Conservation (phyloP, 1,140 invertebrate genomes). For the Acyrthosiphon pisum region DNA sequence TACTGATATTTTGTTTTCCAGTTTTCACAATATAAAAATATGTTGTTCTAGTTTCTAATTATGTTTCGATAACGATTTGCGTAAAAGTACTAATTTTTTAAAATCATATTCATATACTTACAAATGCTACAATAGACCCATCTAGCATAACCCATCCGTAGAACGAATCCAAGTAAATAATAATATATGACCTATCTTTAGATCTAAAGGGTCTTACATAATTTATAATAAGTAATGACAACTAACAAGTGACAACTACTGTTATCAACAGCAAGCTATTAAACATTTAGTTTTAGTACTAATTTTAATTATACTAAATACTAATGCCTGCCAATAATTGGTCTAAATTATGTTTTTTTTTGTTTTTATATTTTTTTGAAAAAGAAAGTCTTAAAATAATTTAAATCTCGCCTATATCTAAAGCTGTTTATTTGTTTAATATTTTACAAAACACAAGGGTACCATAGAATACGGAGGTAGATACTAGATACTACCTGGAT, state of each 20-base stretch:
- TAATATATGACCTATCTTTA: neutral
- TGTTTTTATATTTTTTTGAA: neutral
- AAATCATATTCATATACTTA: neutral
- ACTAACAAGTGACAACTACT: neutral
- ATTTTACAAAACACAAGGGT: no score
- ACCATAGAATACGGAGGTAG: no score
- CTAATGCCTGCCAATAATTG: neutral
- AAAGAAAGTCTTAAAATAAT: neutral
- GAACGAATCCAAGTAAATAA: neutral
- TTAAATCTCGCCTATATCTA: neutral
- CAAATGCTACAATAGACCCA: neutral
- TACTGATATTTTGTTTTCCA: neutral
- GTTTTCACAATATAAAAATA: neutral
- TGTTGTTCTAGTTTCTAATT: neutral
- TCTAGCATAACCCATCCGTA: neutral
- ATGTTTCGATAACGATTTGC: neutral
- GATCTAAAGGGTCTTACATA: no score
- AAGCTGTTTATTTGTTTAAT: neutral
- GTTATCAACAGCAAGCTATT: neutral
- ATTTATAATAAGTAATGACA: neutral
- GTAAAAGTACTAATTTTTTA: neutral
- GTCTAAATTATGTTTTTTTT: neutral
- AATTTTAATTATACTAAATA: conserved; percentile 3
- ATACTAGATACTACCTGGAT: no score
- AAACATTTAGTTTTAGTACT: neutral